These are phyloP conservation scores for Neogale vison DNA, from an alignment of 2,113 vertebrate species.

Conservation along the genomic window DNA sequence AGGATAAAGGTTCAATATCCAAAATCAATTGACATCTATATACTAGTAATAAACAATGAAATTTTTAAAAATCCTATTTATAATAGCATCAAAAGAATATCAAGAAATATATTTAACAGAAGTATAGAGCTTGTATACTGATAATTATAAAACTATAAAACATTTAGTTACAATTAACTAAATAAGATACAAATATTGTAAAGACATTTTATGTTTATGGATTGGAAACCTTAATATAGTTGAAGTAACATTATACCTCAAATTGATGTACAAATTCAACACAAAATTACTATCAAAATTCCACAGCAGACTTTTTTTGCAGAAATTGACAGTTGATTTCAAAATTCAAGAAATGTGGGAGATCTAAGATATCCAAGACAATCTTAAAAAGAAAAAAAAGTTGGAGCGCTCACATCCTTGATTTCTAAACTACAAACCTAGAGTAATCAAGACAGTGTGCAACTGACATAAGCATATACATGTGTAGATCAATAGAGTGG, in stretches of 20 bases:
- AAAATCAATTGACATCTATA: neutral
- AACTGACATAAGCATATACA: neutral
- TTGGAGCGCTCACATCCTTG: neutral
- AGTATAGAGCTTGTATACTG: neutral
- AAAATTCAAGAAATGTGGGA: neutral
- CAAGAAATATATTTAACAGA: neutral
- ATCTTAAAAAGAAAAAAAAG: neutral
- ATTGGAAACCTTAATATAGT: neutral
- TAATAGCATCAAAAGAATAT: neutral
- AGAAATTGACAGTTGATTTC: neutral
- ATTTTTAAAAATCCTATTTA: neutral
- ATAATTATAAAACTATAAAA: neutral
- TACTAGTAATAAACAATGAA: neutral
- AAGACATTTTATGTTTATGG: neutral
- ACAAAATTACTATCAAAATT: neutral
- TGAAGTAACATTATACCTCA: neutral
- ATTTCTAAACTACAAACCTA: neutral
- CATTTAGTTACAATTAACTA: neutral
- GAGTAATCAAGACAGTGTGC: neutral
- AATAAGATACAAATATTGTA: neutral
- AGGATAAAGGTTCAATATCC: neutral
- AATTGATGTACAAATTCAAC: neutral
- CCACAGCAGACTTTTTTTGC: neutral
- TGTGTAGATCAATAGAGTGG: no score
- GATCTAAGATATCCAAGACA: neutral